Base-by-base conservation (phyloP, 2,888 invertebrate genomes). In the Eubasilissa splendida region DNA sequence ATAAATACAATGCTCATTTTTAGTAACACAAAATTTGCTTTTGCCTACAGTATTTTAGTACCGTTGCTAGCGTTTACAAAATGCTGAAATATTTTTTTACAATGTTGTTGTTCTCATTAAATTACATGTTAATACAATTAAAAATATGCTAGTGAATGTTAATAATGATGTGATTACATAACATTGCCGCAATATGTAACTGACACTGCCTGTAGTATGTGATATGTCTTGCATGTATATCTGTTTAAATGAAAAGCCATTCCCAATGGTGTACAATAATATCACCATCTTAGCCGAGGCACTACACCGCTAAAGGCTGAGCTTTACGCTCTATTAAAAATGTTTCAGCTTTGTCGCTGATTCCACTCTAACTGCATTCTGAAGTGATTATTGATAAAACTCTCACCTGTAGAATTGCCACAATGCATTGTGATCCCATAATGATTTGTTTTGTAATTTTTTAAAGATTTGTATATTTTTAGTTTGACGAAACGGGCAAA, bases 201-300 rank as follows among this genome's bases (percentile, higher is more conserved):
- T 70, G 70, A 50, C 70, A 70, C 70, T 70, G 70, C 70, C 70
- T 70, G 70, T 70, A 70, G 70, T 70, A 70, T 70, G 70, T 53
- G 70, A 52, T 70, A 70, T 53, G 42, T 42, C 42, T 42, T 42
- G 42, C 50, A 50, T 42, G 42, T 68, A 50, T 42, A 68, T 50
- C 14, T 68, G 68, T 68, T 50, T 68, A 68, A 68, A 68, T 68
- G 71, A 73, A 73, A 73, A 73, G 71, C 56, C 56, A 31, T 73
- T 56, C 71, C 56, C 31, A n/a, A 12, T 31, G 31, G 31, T 56
- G 71, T 73, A 73, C 42, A 73, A 73, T 73, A 73, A 73, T 56
- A 14, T 31, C 58, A 33, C 54, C 56, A 56, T 73, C 66, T 4
- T 31, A 63, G 63, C 42, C 63, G 31, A 33, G 54, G 22, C 5